These are phyloP conservation scores for Ferdinandea cuprea DNA, from an alignment of 2,888 invertebrate genomes.

Conservation along the genomic window DNA sequence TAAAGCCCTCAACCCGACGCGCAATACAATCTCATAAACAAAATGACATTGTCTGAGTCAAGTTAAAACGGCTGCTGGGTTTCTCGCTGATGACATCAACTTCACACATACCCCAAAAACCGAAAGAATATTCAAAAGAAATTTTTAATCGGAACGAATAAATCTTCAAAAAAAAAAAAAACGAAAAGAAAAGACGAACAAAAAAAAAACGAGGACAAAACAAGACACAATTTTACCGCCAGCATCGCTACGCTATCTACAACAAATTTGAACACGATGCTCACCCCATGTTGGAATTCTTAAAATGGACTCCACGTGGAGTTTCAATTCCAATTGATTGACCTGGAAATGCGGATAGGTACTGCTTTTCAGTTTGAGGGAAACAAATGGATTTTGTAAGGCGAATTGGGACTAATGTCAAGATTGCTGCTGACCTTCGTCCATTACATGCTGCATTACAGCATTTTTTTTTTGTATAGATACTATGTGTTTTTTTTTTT, in stretches of 20 bases:
- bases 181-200: background rate
- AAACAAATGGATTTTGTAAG: background rate
- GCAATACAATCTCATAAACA: background rate
- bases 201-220: conserved; percentile 32
- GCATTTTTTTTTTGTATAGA: no score
- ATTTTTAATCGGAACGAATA: conserved; percentile 9
- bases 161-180: conserved; percentile 8
- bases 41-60: background rate
- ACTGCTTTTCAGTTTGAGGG: background rate
- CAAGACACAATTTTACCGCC: conserved; percentile 52
- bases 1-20: no score
- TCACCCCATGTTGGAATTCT: conserved; percentile 13
- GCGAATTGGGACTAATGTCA: background rate
- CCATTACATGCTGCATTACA: background rate
- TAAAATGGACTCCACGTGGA: conserved; percentile 49
- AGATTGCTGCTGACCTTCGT: background rate
- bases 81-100: background rate
- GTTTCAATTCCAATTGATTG: conserved; percentile 14
- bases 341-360: background rate
- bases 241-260: conserved; percentile 17
- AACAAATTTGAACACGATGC: conserved; percentile 12
- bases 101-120: conserved; percentile 5
- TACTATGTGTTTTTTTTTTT: no score
- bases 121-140: background rate
- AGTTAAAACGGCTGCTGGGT: background rate